phyloP scores from a whole-genome alignment of 2,113 vertebrate species.

The Malaclemys terrapin region DNA sequence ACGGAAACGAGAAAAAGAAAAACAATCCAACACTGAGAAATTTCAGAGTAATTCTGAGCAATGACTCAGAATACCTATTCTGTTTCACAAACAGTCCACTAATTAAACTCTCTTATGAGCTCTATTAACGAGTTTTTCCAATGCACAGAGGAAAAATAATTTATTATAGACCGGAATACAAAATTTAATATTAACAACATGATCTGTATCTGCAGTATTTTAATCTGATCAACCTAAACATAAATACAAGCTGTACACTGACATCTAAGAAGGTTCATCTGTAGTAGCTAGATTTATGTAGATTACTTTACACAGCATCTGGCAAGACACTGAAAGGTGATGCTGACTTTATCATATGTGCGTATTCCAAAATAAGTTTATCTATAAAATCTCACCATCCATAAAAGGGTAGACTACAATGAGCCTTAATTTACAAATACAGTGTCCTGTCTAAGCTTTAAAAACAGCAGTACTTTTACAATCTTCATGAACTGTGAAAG shows the following conservation, averaged over 20 bases:
- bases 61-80: slow-evolving; percentile 75
- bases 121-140: slow-evolving; percentile 80
- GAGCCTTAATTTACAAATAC: not conserved
- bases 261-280: slow-evolving; percentile 76
- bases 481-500: not conserved
- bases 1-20: slow-evolving; percentile 39
- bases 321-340: slow-evolving; percentile 60
- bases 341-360: slow-evolving; percentile 14
- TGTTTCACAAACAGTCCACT: slow-evolving; percentile 77
- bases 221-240: slow-evolving; percentile 78
- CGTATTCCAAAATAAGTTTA: not conserved
- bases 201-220: slow-evolving; percentile 76
- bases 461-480: not conserved
- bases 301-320: slow-evolving; percentile 74
- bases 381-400: not conserved
- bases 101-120: slow-evolving; percentile 82
- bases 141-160: slow-evolving; percentile 76
- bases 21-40: slow-evolving; percentile 63
- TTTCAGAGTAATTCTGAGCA: slow-evolving; percentile 67
- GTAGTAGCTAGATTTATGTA: slow-evolving; percentile 65
- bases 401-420: not conserved
- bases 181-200: slow-evolving; percentile 80
- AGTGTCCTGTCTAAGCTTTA: not conserved
- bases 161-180: slow-evolving; percentile 78
- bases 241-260: slow-evolving; percentile 76